Conservation (phyloP, 1,140 invertebrate genomes). For the Pachyrhynchus sulphureomaculatus region DNA sequence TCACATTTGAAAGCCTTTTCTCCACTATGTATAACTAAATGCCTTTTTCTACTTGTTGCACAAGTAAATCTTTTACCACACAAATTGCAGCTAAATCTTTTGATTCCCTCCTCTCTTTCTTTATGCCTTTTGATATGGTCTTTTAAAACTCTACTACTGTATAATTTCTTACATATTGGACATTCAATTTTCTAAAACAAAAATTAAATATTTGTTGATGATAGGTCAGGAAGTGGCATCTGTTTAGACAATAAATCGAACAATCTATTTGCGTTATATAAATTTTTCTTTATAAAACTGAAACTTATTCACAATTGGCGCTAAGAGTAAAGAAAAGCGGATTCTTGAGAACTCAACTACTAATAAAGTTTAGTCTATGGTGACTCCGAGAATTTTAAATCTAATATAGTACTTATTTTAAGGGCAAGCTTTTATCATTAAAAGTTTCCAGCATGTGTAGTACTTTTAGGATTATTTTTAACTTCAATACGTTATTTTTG, state of each 20-base stretch:
- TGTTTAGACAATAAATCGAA: neutral
- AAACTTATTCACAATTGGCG: neutral
- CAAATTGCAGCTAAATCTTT: conserved; percentile 24
- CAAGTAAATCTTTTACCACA: conserved; percentile 36
- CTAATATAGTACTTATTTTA: too few species aligned
- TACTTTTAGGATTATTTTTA: too few species aligned
- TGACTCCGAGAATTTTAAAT: too few species aligned
- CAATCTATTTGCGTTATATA: neutral
- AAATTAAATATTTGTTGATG: too few species aligned
- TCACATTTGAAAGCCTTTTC: conserved; percentile 33
- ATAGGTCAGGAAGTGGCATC: too few species aligned
- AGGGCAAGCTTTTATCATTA: too few species aligned
- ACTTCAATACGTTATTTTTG: too few species aligned
- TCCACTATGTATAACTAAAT: conserved; percentile 35
- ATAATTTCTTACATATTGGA: conserved; percentile 9
- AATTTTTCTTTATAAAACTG: neutral
- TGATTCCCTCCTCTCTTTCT: conserved; percentile 21
- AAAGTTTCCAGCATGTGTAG: too few species aligned
- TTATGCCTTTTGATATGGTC: conserved; percentile 26
- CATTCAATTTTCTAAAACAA: conserved; percentile 26
- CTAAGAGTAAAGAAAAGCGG: neutral
- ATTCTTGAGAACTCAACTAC: too few species aligned
- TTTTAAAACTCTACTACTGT: conserved; percentile 14
- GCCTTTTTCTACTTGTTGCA: conserved; percentile 30
- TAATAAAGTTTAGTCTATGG: too few species aligned